phyloP scores from a whole-genome alignment of 2,888 invertebrate genomes.

The Deladenus siricidicola region DNA sequence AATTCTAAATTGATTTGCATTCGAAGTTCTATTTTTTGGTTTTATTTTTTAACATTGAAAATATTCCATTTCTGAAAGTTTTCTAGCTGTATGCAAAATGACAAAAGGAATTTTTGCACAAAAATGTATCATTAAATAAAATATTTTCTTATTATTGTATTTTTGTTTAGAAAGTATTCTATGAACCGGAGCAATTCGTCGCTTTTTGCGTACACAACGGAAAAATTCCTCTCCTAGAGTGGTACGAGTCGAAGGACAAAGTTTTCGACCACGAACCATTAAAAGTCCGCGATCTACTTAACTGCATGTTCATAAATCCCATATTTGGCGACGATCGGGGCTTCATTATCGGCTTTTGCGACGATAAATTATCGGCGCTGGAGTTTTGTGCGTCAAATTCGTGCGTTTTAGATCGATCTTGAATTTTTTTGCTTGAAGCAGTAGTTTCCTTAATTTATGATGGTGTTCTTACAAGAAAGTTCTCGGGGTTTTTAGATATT shows the following conservation, averaged over 20 bases:
- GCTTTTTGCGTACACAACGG: slow-evolving; percentile 7
- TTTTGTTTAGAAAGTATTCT: background rate
- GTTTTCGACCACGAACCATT: slow-evolving; percentile 17
- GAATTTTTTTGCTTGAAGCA: background rate
- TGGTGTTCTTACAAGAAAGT: background rate
- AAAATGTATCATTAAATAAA: too few species aligned
- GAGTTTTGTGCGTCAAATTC: slow-evolving; percentile 21
- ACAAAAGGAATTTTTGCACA: too few species aligned
- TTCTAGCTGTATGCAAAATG: too few species aligned
- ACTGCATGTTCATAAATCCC: slow-evolving; percentile 16
- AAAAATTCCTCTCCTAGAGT: slow-evolving; percentile 28
- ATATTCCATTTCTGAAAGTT: too few species aligned
- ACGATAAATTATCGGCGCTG: slow-evolving; percentile 14
- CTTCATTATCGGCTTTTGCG: slow-evolving; percentile 25
- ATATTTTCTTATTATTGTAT: background rate
- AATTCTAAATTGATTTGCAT: background rate
- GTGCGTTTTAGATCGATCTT: slow-evolving; percentile 9
- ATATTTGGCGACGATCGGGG: slow-evolving; percentile 18
- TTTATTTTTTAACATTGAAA: too few species aligned
- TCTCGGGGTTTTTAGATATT: too few species aligned
- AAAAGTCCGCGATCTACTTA: slow-evolving; percentile 24
- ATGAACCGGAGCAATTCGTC: background rate
- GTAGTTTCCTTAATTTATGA: too few species aligned
- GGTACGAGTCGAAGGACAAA: slow-evolving; percentile 18
- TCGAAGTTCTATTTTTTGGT: too few species aligned